A percentile compares a stretch with the other conserved stretches of the same genome.
Conservation (phyloP, 2,888 invertebrate genomes). For the Monochamus alternatus region DNA sequence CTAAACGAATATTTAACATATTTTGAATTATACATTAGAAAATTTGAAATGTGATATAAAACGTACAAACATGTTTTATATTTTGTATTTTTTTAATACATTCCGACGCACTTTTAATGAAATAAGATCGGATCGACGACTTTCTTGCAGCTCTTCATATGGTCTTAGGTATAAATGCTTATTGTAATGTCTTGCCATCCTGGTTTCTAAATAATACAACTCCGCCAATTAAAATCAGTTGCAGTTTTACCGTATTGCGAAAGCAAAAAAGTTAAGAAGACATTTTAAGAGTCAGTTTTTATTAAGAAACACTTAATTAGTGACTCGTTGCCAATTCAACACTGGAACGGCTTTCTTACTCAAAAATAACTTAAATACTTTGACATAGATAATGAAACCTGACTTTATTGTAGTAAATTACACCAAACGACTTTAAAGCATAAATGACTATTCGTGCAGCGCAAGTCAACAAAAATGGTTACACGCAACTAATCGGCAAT, state of each 20-base stretch:
- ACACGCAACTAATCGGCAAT: conserved; percentile 33
- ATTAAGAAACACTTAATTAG: conserved; percentile 24
- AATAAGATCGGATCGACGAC: not conserved
- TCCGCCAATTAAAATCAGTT: conserved; percentile 4
- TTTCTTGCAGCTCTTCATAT: not conserved
- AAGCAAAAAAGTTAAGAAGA: conserved; percentile 13
- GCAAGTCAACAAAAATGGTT: conserved; percentile 31
- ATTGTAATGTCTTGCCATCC: not conserved
- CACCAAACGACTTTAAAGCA: conserved; percentile 28
- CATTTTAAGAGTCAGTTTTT: conserved; percentile 6
- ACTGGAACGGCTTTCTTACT: conserved; percentile 19
- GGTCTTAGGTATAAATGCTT: conserved; percentile 6
- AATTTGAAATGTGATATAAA: no score
- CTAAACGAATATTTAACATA: no score
- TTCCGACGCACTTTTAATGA: no score
- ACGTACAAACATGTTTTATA: no score
- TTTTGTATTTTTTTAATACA: no score
- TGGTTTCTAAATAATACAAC: conserved; percentile 1
- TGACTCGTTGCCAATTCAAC: not conserved
- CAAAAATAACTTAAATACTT: conserved; percentile 33
- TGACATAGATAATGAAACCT: conserved; percentile 33
- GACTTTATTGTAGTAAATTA: conserved; percentile 31
- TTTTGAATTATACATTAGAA: no score
- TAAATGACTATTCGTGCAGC: conserved; percentile 34
- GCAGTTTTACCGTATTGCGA: conserved; percentile 1